These are phyloP conservation scores for Oncorhynchus masou DNA, from an alignment of 2,113 vertebrate genomes.

Conservation along the genomic window DNA sequence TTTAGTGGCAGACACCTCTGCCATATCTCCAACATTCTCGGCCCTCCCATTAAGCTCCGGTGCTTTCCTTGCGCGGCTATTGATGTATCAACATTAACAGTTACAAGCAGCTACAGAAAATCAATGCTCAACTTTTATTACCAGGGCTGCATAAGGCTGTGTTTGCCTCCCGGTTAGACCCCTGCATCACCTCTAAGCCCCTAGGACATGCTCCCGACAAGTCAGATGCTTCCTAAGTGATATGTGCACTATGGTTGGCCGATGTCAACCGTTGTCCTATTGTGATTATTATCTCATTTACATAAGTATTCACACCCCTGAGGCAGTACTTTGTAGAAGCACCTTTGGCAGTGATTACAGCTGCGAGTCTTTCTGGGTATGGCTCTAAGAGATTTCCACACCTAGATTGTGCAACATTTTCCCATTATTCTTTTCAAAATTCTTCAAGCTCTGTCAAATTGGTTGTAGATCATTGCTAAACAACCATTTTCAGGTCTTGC, in stretches of 20 bases:
- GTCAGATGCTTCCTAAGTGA: constrained; percentile 72
- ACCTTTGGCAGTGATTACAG: too few species aligned
- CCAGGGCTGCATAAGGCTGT: constrained; percentile 71
- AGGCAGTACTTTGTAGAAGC: too few species aligned
- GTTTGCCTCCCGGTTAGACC: not conserved
- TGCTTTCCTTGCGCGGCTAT: constrained; percentile 92
- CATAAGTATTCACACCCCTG: too few species aligned
- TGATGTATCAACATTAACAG: constrained; percentile 99
- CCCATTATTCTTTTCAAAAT: too few species aligned
- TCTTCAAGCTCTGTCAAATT: too few species aligned
- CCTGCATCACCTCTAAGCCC: constrained; percentile 54
- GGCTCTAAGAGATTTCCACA: too few species aligned
- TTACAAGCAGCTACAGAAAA: constrained; percentile 99
- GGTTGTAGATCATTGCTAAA: too few species aligned
- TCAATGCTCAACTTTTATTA: constrained; percentile 98
- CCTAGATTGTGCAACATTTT: too few species aligned
- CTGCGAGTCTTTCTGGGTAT: too few species aligned
- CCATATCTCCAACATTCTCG: constrained; percentile 77
- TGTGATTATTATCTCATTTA: too few species aligned
- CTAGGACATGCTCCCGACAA: constrained; percentile 43
- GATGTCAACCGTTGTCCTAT: too few species aligned
- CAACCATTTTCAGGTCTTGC: too few species aligned
- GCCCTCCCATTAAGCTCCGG: constrained; percentile 86
- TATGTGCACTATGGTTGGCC: constrained; percentile 49
- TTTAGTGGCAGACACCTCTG: constrained; percentile 80